Evolutionary conservation across 2,113 vertebrate species (phyloP).

Genomic region (Phaetusa simplex): DNA sequence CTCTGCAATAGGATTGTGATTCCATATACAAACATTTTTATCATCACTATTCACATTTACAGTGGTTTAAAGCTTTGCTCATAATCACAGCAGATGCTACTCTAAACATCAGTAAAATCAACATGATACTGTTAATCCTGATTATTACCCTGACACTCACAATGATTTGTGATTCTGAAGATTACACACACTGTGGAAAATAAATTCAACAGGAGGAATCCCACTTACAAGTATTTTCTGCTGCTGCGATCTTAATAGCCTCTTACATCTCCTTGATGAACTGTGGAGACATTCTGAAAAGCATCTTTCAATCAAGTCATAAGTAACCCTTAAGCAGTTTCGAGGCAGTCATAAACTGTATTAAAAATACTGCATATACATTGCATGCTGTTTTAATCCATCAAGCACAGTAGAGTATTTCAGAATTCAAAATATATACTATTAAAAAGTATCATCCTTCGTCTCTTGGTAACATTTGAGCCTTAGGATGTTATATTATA

Average conservation of each 20-base stretch:
- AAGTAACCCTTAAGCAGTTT: not conserved
- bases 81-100: not conserved
- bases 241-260: not conserved
- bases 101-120: slow-evolving; percentile 33
- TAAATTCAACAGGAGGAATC: not conserved
- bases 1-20: not conserved
- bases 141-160: not conserved
- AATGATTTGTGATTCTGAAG: slow-evolving; percentile 22
- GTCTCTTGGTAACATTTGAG: not conserved
- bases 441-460: not conserved
- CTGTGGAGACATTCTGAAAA: not conserved
- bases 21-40: not conserved
- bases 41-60: not conserved
- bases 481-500: not conserved
- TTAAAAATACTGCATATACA: not conserved
- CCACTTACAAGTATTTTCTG: not conserved
- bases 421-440: not conserved
- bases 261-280: not conserved
- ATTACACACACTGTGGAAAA: not conserved
- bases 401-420: not conserved
- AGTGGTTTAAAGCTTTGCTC: not conserved
- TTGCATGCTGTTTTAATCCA: not conserved
- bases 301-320: not conserved
- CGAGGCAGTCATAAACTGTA: not conserved
- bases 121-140: slow-evolving; percentile 18